These are phyloP conservation scores for Rapana venosa DNA, from an alignment of 2,888 invertebrate species.

Conservation along the genomic window DNA sequence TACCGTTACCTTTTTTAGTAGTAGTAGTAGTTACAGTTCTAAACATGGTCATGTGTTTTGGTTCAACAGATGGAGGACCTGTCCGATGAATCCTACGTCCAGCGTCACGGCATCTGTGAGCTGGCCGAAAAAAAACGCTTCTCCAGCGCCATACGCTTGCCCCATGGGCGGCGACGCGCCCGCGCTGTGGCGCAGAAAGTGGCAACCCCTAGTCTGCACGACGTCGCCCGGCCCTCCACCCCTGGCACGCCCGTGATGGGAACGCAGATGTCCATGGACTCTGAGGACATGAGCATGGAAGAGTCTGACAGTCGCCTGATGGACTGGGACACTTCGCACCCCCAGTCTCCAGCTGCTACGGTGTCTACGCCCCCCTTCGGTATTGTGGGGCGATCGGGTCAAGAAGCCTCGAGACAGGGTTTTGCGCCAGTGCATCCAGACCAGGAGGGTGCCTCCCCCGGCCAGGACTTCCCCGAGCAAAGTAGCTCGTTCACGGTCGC, in stretches of 20 bases:
- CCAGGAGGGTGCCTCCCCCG: background rate
- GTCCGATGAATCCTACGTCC: slow-evolving; percentile 85
- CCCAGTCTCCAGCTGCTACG: background rate
- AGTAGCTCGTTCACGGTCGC: background rate
- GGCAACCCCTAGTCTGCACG: background rate
- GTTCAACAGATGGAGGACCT: slow-evolving; percentile 85
- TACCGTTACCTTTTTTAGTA: too few relatives aligned
- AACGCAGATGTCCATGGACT: background rate
- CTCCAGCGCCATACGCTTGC: slow-evolving; percentile 65
- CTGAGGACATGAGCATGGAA: background rate
- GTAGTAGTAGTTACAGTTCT: too few relatives aligned
- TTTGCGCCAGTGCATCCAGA: background rate
- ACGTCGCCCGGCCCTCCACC: background rate
- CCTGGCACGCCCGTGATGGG: background rate
- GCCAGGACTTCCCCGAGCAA: background rate
- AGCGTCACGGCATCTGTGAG: slow-evolving; percentile 88
- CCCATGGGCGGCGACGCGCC: slow-evolving; percentile 64
- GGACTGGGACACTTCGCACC: background rate
- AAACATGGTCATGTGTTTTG: background rate
- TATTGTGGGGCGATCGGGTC: background rate
- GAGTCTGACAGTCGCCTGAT: background rate
- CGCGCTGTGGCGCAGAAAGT: slow-evolving; percentile 7
- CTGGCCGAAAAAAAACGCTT: slow-evolving; percentile 86
- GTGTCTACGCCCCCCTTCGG: background rate
- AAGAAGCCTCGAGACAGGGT: background rate